Base-by-base conservation (phyloP, 1,140 invertebrate genomes). In the Sminthurides bifidus region DNA sequence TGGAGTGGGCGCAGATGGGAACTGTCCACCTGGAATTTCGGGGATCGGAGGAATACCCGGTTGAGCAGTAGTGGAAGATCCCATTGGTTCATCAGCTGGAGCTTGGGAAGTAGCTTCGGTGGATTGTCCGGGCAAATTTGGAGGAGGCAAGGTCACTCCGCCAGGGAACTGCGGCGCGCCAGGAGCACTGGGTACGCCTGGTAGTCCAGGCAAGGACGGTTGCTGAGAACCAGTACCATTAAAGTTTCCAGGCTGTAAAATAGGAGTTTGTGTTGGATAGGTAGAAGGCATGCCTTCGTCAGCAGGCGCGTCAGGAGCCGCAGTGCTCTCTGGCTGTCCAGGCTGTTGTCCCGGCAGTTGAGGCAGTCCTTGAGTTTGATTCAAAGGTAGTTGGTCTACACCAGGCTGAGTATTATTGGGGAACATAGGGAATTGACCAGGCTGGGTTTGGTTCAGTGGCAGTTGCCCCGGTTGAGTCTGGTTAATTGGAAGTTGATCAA, bases 201-300 rank as follows among this genome's bases (percentile, higher is more conserved):
- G 48, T 51, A 12, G 17, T 33, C 48, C 31, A 35, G 45, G 23
- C 2, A 17, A 26, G 6, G 45, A 4, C 29, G 2, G 17, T 31
- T 1, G 51, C 24, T 21, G 52, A 37, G 3, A n/a, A 30, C 24
- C 27, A 35, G 31, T 17, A 12, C 14, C 48, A 4, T 23, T 35
- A n/a, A 10, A 10, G 33, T 35, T 35, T 10, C 10, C 10, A n/a
- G 33, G 10, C 33, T n/a, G 10, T 12, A 27, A 26, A 8, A 48
- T 48, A 26, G 45, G 45, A 24, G 45, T 21, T 48, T 21, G 45
- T 48, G 45, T 48, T 4, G 45, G 21, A 27, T 10, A 43, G 17
- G 10, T 14, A 15, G 12, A 8, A 19, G 17, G 40, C 12, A 6
- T 43, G 40, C 12, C 6, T 35, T 35, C 33, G 33, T n/a, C n/a